These are phyloP conservation scores for Vanessa cardui DNA, from an alignment of 2,888 invertebrate species.

Conservation along the genomic window DNA sequence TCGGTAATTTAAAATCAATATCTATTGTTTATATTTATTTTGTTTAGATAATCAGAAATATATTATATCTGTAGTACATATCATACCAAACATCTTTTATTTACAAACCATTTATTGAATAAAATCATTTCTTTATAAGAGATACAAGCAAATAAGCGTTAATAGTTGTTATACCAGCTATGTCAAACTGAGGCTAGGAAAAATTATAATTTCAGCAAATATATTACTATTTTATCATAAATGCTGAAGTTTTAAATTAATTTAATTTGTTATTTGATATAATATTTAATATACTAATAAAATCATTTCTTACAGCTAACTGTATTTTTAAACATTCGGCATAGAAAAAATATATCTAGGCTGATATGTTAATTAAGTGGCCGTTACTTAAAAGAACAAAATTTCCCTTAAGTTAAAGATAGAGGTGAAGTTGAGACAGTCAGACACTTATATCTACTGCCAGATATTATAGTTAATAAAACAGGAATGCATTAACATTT, in stretches of 20 bases:
- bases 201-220: conserved; percentile 10
- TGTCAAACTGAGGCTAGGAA: conserved; percentile 3
- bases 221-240: conserved; percentile 2
- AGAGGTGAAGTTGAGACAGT: too few relatives aligned
- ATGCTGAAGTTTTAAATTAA: not conserved
- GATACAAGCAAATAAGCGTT: not conserved
- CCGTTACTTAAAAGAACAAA: too few relatives aligned
- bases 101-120: conserved; percentile 2
- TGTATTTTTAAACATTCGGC: not conserved
- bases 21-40: conserved; percentile 4
- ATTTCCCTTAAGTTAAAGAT: too few relatives aligned
- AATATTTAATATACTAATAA: not conserved
- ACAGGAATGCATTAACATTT: too few relatives aligned
- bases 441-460: too few relatives aligned
- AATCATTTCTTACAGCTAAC: not conserved
- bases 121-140: too few relatives aligned
- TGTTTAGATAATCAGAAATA: conserved; percentile 12
- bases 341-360: too few relatives aligned
- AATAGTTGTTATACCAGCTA: not conserved
- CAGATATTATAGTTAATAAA: too few relatives aligned
- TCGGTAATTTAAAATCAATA: not conserved
- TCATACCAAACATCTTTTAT: conserved; percentile 11
- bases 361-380: too few relatives aligned
- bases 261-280: not conserved
- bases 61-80: conserved; percentile 16